These are phyloP conservation scores for Drosophila birchii DNA, from an alignment of 2,888 invertebrate genomes.

Conservation along the genomic window DNA sequence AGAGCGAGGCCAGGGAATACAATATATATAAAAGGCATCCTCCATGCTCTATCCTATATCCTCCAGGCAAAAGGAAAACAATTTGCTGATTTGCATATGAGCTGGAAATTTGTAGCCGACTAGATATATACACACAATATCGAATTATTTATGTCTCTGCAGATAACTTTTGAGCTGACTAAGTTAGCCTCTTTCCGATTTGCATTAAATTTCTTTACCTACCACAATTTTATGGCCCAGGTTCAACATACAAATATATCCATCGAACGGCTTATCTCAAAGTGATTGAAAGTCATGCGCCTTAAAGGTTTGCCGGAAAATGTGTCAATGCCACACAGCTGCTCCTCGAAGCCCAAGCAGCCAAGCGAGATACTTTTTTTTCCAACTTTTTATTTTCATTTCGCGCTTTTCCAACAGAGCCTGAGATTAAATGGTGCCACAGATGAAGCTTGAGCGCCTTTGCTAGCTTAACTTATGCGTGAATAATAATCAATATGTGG, in stretches of 20 bases:
- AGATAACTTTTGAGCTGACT: slow-evolving; percentile 16
- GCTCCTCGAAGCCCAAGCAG: not conserved
- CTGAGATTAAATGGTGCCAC: slow-evolving; percentile 14
- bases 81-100: slow-evolving; percentile 64
- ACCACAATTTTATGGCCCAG: slow-evolving; percentile 19
- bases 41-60: not conserved
- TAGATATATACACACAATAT: slow-evolving; percentile 40
- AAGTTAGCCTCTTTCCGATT: slow-evolving; percentile 15
- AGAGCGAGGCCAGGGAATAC: not conserved
- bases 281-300: slow-evolving; percentile 24
- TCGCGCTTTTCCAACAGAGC: slow-evolving; percentile 16
- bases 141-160: slow-evolving; percentile 25
- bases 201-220: slow-evolving; percentile 25
- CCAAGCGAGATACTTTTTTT: slow-evolving; percentile 25
- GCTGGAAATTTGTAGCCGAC: slow-evolving; percentile 46
- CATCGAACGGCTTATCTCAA: slow-evolving; percentile 15
- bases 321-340: slow-evolving; percentile 29
- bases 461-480: slow-evolving; percentile 15
- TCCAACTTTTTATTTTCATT: slow-evolving; percentile 14
- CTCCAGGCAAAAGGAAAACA: slow-evolving; percentile 27
- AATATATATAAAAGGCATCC: slow-evolving; percentile 11
- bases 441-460: not conserved
- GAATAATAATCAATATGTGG: slow-evolving; percentile 27
- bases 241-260: not conserved
- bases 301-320: slow-evolving; percentile 22